Conservation (phyloP, 2,113 vertebrate genomes). For the Pygoscelis antarcticus region DNA sequence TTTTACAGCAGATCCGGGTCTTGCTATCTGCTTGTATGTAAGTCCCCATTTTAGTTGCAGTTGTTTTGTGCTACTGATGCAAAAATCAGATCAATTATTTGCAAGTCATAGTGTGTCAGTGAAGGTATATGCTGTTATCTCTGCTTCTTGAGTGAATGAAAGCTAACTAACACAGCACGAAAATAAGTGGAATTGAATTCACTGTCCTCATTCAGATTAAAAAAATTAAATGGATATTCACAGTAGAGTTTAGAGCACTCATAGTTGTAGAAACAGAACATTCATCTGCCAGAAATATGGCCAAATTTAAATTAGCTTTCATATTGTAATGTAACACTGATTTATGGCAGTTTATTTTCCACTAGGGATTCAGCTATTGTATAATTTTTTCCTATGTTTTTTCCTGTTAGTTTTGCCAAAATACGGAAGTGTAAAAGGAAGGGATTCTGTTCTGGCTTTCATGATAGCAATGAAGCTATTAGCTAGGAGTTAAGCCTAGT, state of each 20-base stretch:
- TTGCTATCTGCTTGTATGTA: neutral
- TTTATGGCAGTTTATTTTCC: neutral
- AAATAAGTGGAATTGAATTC: neutral
- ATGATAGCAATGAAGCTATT: neutral
- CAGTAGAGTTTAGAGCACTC: neutral
- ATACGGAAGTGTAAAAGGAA: neutral
- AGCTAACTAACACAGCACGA: neutral
- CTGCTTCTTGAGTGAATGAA: neutral
- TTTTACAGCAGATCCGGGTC: neutral
- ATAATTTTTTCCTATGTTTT: neutral
- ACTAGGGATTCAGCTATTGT: neutral
- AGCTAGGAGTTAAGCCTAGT: neutral
- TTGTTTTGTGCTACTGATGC: neutral
- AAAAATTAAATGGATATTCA: neutral
- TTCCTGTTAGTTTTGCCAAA: neutral
- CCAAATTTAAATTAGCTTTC: neutral
- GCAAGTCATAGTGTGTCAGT: neutral
- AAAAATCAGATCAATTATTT: neutral
- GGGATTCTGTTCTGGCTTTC: neutral
- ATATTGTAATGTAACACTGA: neutral
- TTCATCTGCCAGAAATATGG: neutral
- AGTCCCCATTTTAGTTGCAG: neutral
- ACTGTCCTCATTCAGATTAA: neutral
- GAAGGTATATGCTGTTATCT: neutral
- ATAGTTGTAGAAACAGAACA: neutral